These are phyloP conservation scores for Rhopalosiphum padi DNA, from an alignment of 1,140 invertebrate genomes.

Conservation along the genomic window DNA sequence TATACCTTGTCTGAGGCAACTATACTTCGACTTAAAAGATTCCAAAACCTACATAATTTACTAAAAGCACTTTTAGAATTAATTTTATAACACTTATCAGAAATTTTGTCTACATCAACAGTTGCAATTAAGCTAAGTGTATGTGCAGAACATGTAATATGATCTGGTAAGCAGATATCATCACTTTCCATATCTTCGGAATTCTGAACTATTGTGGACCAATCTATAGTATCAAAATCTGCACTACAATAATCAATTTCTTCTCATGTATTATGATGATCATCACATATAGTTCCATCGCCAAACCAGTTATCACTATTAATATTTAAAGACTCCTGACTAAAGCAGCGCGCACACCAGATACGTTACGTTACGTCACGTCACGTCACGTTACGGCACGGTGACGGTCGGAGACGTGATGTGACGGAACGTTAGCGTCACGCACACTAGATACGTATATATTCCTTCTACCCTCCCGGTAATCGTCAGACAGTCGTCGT, in stretches of 20 bases:
- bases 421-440: neutral
- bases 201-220: neutral
- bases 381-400: neutral
- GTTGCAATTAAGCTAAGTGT: neutral
- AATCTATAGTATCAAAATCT: slow-evolving; percentile 12
- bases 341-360: neutral
- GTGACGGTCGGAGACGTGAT: too few species aligned
- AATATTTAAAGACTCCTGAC: neutral
- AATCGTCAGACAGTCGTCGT: neutral
- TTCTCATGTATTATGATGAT: neutral
- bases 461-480: neutral
- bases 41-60: too few species aligned
- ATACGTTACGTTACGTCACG: neutral
- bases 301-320: neutral
- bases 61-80: neutral
- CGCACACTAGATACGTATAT: neutral
- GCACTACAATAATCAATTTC: neutral
- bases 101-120: neutral
- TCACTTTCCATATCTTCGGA: neutral
- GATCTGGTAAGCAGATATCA: neutral
- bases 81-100: neutral
- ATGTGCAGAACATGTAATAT: neutral
- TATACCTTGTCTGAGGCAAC: too few species aligned
- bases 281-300: neutral
- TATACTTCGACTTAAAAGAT: too few species aligned